Evolutionary conservation across 2,113 vertebrate genomes (phyloP).

Genomic region (Pelvicachromis taeniatus): DNA sequence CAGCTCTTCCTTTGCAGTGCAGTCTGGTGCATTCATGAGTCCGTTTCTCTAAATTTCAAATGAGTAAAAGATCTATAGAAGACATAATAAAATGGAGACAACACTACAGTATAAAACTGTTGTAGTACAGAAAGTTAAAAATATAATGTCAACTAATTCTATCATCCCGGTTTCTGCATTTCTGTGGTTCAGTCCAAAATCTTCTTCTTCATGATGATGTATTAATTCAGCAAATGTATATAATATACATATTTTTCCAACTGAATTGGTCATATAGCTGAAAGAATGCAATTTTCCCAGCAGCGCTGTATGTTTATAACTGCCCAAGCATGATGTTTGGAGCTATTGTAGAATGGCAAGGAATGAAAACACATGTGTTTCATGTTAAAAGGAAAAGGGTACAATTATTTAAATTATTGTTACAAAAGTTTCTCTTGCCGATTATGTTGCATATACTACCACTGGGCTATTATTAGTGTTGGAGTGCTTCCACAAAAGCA

Average conservation of each 20-base stretch:
- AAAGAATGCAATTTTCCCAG: background rate
- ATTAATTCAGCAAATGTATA: background rate
- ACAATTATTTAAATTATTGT: background rate
- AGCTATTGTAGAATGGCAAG: background rate
- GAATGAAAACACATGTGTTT: background rate
- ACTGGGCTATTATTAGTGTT: background rate
- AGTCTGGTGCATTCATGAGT: background rate
- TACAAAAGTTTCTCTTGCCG: constrained; percentile 1
- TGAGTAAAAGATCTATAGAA: background rate
- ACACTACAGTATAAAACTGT: background rate
- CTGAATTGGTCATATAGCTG: background rate
- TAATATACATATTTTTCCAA: background rate
- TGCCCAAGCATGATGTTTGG: background rate
- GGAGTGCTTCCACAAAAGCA: constrained; percentile 16
- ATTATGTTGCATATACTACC: background rate
- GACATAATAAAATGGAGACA: background rate
- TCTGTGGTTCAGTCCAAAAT: background rate
- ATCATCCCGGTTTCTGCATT: background rate
- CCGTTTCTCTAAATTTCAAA: background rate
- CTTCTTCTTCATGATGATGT: background rate
- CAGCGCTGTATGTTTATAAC: background rate
- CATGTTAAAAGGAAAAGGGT: background rate
- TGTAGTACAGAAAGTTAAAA: background rate
- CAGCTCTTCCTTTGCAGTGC: background rate
- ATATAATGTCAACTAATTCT: background rate